Evolutionary conservation across 2,888 invertebrate genomes (phyloP).

Genomic region (Parthenolecanium corni): DNA sequence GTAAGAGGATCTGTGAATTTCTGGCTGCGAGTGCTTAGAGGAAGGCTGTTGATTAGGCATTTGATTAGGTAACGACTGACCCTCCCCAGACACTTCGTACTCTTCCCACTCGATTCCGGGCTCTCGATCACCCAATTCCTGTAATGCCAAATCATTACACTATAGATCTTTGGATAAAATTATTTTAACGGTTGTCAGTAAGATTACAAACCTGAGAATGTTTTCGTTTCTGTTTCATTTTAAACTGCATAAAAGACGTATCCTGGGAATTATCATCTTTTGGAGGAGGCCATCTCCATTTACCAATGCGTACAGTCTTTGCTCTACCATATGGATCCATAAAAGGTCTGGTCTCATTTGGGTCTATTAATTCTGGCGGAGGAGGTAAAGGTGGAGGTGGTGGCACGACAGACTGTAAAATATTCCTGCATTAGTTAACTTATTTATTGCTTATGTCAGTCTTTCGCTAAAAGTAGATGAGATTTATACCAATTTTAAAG

Average conservation of each 20-base stretch:
- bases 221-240: slow-evolving; percentile 69
- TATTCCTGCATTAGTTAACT: not conserved
- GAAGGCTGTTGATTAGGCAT: slow-evolving; percentile 8
- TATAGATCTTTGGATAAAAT: not conserved
- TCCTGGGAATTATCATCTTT: slow-evolving; percentile 57
- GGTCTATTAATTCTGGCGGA: slow-evolving; percentile 65
- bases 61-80: slow-evolving; percentile 27
- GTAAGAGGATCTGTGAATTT: slow-evolving; percentile 31
- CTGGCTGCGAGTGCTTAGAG: slow-evolving; percentile 20
- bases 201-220: slow-evolving; percentile 45
- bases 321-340: slow-evolving; percentile 85
- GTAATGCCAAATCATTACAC: not conserved
- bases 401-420: slow-evolving; percentile 39
- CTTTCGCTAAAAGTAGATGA: too few relatives aligned
- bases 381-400: slow-evolving; percentile 87
- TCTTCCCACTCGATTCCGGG: slow-evolving; percentile 69
- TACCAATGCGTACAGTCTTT: slow-evolving; percentile 87
- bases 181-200: too few relatives aligned
- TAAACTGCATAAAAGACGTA: slow-evolving; percentile 65
- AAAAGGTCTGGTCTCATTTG: slow-evolving; percentile 68
- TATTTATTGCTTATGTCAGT: too few relatives aligned
- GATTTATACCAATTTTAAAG: too few relatives aligned
- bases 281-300: slow-evolving; percentile 92
- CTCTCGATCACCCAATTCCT: slow-evolving; percentile 32
- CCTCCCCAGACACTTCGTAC: slow-evolving; percentile 51